Base-by-base conservation (phyloP, 2,888 invertebrate species). In the Drosophila recens region DNA sequence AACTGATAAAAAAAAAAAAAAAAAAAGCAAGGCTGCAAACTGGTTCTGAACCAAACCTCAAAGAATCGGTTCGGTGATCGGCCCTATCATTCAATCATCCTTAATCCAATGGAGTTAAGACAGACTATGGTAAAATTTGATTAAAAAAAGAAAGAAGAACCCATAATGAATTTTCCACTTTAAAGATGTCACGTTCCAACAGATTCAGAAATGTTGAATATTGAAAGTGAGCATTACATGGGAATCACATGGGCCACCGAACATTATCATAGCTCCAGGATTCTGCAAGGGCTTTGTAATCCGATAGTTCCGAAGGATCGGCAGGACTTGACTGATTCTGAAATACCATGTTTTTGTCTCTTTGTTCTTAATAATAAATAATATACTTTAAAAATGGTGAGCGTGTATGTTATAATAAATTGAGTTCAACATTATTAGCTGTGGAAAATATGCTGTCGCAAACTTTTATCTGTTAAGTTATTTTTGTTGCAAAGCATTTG, bases 21-120 rank as follows among this genome's bases (percentile, higher is more conserved):
- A 51, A 38, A 56, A 17, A 4, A 38, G 38, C 30, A 30, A 11
- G 38, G 38, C 38, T 38, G n/a, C n/a, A 38, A 38, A 38, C 38
- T n/a, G 6, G 38, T 38, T 38, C 38, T 38, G 38, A 38, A 38
- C 38, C 38, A n/a, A 38, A 38, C 38, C 38, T 2, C n/a, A 5
- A n/a, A n/a, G 6, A 38, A 38, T 38, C 4, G 38, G 38, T 38
- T 38, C 38, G 11, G 13, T 38, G n/a, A 38, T 38, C n/a, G n/a
- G 13, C 8, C 2, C 38, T 1, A n/a, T 4, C 36, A n/a, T 1
- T 4, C 36, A 36, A 4, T n/a, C 4, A 17, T 17, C 17, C n/a
- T 38, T n/a, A 4, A 38, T 38, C n/a, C n/a, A 38, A 38, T n/a
- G 13, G 13, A 8, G 38, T 38, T 6, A 6, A 38, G 36, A n/a